A percentile compares a stretch with the other conserved stretches of the same genome.
Conservation (phyloP, 2,113 vertebrate species). For the Cephalopholis sonnerati region DNA sequence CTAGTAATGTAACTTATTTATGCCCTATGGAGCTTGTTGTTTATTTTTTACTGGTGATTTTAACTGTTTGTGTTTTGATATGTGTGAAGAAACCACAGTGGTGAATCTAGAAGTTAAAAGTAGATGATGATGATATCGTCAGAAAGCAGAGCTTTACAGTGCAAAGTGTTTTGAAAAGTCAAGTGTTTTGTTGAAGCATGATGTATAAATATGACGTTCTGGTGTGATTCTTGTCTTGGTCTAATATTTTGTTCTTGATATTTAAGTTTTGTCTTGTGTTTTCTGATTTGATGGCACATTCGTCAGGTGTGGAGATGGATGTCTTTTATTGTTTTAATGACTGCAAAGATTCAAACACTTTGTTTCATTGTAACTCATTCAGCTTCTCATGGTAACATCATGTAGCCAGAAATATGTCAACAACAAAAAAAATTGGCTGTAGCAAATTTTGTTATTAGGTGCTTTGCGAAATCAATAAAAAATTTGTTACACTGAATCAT, state of each 20-base stretch:
- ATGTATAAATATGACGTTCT: not conserved
- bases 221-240: conserved; percentile 35
- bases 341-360: conserved; percentile 22
- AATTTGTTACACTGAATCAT: conserved; percentile 15
- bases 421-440: not conserved
- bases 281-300: not conserved
- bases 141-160: conserved; percentile 46
- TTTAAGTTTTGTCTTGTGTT: conserved; percentile 38
- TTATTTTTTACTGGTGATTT: conserved; percentile 53
- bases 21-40: conserved; percentile 69
- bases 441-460: conserved; percentile 44
- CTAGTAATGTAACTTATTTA: conserved; percentile 78
- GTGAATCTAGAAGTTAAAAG: conserved; percentile 40
- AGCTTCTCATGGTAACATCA: conserved; percentile 36
- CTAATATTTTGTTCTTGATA: conserved; percentile 8
- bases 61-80: conserved; percentile 39
- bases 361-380: conserved; percentile 25
- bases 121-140: conserved; percentile 19
- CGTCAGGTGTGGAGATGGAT: not conserved
- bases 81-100: conserved; percentile 36
- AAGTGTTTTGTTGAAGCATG: conserved; percentile 51
- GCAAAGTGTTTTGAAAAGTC: conserved; percentile 55
- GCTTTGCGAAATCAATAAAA: conserved; percentile 67
- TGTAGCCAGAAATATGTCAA: conserved; percentile 8
- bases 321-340: not conserved